Base-by-base conservation (phyloP, 2,888 invertebrate genomes). In the Smittia sp. region DNA sequence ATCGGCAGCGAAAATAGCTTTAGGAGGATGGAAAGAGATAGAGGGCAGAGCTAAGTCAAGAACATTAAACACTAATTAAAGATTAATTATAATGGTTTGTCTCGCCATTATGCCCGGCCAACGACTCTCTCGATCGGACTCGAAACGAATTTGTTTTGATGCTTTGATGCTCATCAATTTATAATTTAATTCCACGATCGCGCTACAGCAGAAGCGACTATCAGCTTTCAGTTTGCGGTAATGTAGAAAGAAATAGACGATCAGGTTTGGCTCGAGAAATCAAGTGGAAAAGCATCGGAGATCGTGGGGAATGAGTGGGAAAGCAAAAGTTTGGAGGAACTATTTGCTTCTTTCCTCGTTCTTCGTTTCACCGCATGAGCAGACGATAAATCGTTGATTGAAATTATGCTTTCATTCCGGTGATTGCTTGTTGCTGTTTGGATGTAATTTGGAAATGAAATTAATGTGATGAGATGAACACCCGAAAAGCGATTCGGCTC, bases 21-120 rank as follows among this genome's bases (percentile, higher is more conserved):
- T 3, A 11, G 32, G 32, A 46, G 46, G 9, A 13, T 46, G 15
- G n/a, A 46, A n/a, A 46, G 46, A n/a, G 46, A 2, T 63, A 13
- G 27, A 63, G n/a, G n/a, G n/a, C n/a, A n/a, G n/a, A 58, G 13
- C 11, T 22, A 63, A 67, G 39, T 67, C 67, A 67, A 69, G 15
- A 69, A 54, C 69, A 69, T 69, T 69, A 72, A 72, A 72, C 54
- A 39, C 72, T 72, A 72, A 72, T 72, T 72, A 72, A 72, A 72
- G 72, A 38, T 72, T 72, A 72, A 72, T 72, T 72, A 72, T 62
- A 72, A 62, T 72, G 52, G 72, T 72, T 72, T 72, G 72, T 72
- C 52, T 72, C 72, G 15, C 62, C 27, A 32, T 58, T n/a, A n/a
- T n/a, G n/a, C n/a, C n/a, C n/a, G n/a, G n/a, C 15, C 54, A 20